Base-by-base conservation (phyloP, 2,113 vertebrate genomes). In the Colistium nudipinnis region DNA sequence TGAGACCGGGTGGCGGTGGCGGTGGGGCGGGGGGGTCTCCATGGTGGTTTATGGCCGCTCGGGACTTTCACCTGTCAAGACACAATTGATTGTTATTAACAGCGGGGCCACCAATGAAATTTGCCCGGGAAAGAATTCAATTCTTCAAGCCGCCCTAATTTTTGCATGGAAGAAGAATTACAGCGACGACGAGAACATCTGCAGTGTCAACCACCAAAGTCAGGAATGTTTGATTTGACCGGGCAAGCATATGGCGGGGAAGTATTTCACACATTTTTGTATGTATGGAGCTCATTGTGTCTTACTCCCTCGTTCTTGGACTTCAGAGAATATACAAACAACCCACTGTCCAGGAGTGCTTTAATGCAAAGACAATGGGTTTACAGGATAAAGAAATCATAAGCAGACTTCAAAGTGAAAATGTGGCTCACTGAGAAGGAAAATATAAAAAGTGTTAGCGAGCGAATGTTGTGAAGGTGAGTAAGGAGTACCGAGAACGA, bases 31-130 rank as follows among this genome's bases (percentile, higher is more conserved):
- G 59, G 56, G 41, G 59, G 12, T 82, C 75, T 74, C 69, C 47
- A 30, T 14, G 1, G 39, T 80, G 75, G 56, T 91, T 91, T 90
- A 90, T 78, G 69, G 80, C 41, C 2, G 59, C 57, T 28, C n/a
- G 1, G 71, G 49, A 76, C 60, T 85, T 44, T 74, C 54, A 70
- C 28, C 85, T 87, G 75, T 84, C 81, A 82, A 61, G 70, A 60
- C 51, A 63, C 68, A 83, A 77, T 49, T 73, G 74, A 81, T 79
- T 80, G 81, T 80, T 85, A 80, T 78, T 83, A 83, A 84, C 76
- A 64, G 44, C 27, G 4, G 48, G 48, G 33, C 12, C 2, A 4
- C 64, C 87, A 80, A 86, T 76, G 57, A 72, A 85, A 78, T 86
- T 70, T 24, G 59, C 27, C 57, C 9, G 39, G 7, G 36, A 66